A percentile compares a stretch with the other conserved stretches of the same genome.
These are phyloP conservation scores for Myripristis murdjan DNA, from an alignment of 2,797 vertebrate genomes.

Conservation along the genomic window DNA sequence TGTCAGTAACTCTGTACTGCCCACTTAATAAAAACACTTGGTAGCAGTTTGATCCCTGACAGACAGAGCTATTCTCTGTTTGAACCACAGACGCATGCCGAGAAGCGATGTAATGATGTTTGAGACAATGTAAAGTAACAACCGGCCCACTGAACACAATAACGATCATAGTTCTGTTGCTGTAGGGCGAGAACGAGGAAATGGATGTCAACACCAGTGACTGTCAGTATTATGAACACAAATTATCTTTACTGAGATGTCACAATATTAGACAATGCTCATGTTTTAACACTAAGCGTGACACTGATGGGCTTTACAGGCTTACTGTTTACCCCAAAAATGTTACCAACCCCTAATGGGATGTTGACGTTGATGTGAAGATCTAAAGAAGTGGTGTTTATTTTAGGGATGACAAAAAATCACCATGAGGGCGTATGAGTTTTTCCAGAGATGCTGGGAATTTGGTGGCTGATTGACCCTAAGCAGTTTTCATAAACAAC, in stretches of 20 bases:
- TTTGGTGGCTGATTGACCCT: constrained; percentile 80
- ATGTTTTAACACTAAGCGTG: background rate
- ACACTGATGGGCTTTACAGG: background rate
- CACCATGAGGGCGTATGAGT: constrained; percentile 43
- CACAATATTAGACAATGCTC: background rate
- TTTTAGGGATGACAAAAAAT: constrained; percentile 65
- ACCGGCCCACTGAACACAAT: background rate
- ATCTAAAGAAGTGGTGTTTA: constrained; percentile 63
- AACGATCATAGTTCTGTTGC: background rate
- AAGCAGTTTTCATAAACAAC: constrained; percentile 69
- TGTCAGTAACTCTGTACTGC: constrained; percentile 32
- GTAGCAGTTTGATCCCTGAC: constrained; percentile 39
- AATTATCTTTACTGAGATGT: background rate
- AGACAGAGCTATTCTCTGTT: constrained; percentile 24
- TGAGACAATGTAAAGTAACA: background rate
- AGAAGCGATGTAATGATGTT: background rate
- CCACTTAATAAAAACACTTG: constrained; percentile 40
- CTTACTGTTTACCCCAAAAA: constrained; percentile 54
- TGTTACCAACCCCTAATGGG: constrained; percentile 34
- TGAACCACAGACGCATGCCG: constrained; percentile 21
- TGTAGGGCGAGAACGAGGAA: background rate
- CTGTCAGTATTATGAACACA: background rate
- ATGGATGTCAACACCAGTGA: background rate
- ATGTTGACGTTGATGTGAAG: constrained; percentile 45
- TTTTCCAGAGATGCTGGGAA: constrained; percentile 86